A percentile compares a stretch with the other conserved stretches of the same genome.
These are phyloP conservation scores for Pogonocichla stellata DNA, from an alignment of 2,113 vertebrate species.

Conservation along the genomic window DNA sequence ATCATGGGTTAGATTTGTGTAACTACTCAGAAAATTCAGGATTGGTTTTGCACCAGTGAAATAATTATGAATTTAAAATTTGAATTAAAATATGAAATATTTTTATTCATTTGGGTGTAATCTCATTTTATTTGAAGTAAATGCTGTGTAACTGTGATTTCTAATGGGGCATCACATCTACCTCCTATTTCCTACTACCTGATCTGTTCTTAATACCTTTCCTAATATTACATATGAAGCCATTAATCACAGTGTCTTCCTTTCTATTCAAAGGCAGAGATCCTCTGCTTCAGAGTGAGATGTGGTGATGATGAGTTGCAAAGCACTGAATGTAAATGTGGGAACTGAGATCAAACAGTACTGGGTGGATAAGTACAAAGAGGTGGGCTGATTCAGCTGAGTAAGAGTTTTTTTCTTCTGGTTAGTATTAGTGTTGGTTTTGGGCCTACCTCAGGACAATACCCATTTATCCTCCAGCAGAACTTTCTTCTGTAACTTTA, in stretches of 20 bases:
- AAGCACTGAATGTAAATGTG: neutral
- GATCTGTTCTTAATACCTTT: neutral
- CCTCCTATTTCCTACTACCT: neutral
- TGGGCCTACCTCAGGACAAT: neutral
- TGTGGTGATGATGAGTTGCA: neutral
- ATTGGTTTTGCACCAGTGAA: neutral
- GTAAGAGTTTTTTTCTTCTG: neutral
- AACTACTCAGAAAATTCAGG: neutral
- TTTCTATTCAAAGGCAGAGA: neutral
- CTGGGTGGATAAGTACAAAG: neutral
- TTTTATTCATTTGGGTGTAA: neutral
- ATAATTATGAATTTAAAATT: neutral
- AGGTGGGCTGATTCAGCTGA: neutral
- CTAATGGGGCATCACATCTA: neutral
- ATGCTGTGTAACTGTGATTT: neutral
- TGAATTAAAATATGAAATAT: neutral
- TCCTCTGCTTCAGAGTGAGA: neutral
- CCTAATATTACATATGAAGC: neutral
- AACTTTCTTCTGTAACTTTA: neutral
- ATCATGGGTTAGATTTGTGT: neutral
- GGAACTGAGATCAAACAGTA: neutral
- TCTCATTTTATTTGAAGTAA: neutral
- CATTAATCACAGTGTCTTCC: neutral
- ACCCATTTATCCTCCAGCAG: neutral
- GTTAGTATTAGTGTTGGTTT: neutral